A percentile compares a stretch with the other conserved stretches of the same genome.
Evolutionary conservation across 2,888 invertebrate genomes (phyloP).

Genomic region (Protula sp.): DNA sequence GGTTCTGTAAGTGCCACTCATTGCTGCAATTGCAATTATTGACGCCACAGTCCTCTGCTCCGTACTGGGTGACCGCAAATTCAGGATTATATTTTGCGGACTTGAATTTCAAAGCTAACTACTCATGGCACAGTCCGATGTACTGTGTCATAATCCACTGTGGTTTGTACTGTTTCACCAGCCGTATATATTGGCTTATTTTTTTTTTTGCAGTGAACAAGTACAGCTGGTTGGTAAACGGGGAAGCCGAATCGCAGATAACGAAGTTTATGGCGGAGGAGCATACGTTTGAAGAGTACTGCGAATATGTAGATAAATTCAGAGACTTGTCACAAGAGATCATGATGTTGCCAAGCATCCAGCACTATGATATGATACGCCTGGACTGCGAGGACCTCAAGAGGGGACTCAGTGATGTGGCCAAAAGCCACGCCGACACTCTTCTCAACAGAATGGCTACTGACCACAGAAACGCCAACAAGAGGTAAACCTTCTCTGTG

Average conservation of each 20-base stretch:
- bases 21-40: not conserved
- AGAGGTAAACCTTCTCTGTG: slow-evolving; percentile 42
- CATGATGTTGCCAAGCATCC: slow-evolving; percentile 48
- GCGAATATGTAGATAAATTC: slow-evolving; percentile 51
- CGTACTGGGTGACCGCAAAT: too few species aligned
- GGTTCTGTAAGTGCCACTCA: slow-evolving; percentile 39
- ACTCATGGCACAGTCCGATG: too few species aligned
- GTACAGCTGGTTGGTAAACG: slow-evolving; percentile 53
- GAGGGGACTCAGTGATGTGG: slow-evolving; percentile 48
- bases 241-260: slow-evolving; percentile 45
- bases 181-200: too few species aligned
- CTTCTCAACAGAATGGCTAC: slow-evolving; percentile 48
- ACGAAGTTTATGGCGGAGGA: slow-evolving; percentile 47
- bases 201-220: slow-evolving; percentile 35
- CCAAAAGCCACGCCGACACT: slow-evolving; percentile 44
- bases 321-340: slow-evolving; percentile 47
- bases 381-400: slow-evolving; percentile 54
- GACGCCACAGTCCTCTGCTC: too few species aligned
- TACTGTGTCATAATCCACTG: too few species aligned
- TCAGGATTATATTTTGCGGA: too few species aligned
- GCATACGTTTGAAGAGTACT: slow-evolving; percentile 53
- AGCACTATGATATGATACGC: slow-evolving; percentile 52
- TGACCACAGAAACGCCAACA: slow-evolving; percentile 49
- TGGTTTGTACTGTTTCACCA: too few species aligned
- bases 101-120: too few species aligned